Base-by-base conservation (phyloP, 2,888 invertebrate species). In the Volucella zonaria region DNA sequence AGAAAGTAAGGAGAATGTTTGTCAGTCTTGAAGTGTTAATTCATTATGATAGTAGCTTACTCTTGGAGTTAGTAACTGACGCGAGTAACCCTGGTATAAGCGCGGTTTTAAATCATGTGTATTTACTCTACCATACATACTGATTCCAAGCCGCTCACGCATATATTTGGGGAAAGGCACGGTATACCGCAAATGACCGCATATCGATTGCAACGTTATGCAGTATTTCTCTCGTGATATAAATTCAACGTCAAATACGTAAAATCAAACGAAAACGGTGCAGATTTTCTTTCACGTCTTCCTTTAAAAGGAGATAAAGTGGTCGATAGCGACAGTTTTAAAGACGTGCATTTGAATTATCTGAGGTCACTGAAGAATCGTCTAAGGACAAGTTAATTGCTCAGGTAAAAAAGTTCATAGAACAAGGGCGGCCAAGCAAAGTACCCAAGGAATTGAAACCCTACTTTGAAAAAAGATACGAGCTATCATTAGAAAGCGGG, bases 101-200 rank as follows among this genome's bases (percentile, higher is more conserved):
- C 1, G 23, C 47, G 23, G 47, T 45, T 62, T 62, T 62, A 12
- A 45, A 45, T 62, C 23, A 62, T 45, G 23, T 62, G 8, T 47
- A 23, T 2, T 47, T 45, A 45, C 45, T 45, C 15, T 54, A 54
- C 23, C 1, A 23, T 31, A 31, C 31, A 9, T 40, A 40, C 58
- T 9, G 31, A 38, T 58, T 40, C 58, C 8, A 54, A 54, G 31
- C 42, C 58, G n/a, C 40, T 62, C 23, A 47, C 56, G 12, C 38
- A 56, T 8, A 56, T 31, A 9, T 56, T 56, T 56, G 56, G 56
- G 4, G 56, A 56, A 31, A 56, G 31, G 3, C 56, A 56, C 15
- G 56, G 56, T 11, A 56, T 56, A 31, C 56, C 56, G 9, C 56
- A 56, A 56, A 56, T 56, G 56, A 31, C 56, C n/a, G 56, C 56